phyloP scores from a whole-genome alignment of 2,888 invertebrate genomes.

The Hemaris fuciformis region DNA sequence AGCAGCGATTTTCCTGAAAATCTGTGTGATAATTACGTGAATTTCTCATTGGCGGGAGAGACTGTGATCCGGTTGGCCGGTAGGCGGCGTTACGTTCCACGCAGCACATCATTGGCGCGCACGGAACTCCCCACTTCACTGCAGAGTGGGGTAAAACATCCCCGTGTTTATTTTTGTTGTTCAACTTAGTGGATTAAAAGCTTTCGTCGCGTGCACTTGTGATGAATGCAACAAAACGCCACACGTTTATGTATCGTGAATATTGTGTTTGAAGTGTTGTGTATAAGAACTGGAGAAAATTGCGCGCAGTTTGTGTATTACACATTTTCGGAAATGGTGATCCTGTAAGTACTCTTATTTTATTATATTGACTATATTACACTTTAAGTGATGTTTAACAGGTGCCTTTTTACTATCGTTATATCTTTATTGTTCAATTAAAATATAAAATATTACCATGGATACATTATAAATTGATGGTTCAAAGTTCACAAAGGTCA shows the following conservation, averaged over 20 bases:
- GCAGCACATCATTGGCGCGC: conserved; percentile 47
- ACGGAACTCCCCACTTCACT: conserved; percentile 43
- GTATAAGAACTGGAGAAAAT: conserved; percentile 30
- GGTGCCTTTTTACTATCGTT: too few species aligned
- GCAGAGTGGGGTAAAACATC: conserved; percentile 64
- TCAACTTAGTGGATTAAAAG: conserved; percentile 72
- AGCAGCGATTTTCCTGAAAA: conserved; percentile 60
- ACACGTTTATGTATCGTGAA: conserved; percentile 5
- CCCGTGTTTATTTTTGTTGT: conserved; percentile 78
- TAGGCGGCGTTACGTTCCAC: conserved; percentile 52
- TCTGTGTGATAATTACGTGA: conserved; percentile 38
- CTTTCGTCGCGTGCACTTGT: conserved; percentile 57
- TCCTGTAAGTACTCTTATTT: conserved; percentile 76
- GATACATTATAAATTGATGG: too few species aligned
- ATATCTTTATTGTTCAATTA: too few species aligned
- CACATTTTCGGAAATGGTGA: conserved; percentile 69
- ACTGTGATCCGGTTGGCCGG: conserved; percentile 51
- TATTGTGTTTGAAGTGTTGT: conserved; percentile 40
- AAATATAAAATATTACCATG: too few species aligned
- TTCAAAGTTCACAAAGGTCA: too few species aligned
- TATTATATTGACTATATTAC: too few species aligned
- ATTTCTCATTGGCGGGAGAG: conserved; percentile 50
- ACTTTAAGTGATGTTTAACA: too few species aligned
- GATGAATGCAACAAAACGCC: conserved; percentile 20
- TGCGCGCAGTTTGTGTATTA: conserved; percentile 51